A percentile compares a stretch with the other conserved stretches of the same genome.
phyloP scores from a whole-genome alignment of 2,888 invertebrate species.

The Pilophorus perplexus region DNA sequence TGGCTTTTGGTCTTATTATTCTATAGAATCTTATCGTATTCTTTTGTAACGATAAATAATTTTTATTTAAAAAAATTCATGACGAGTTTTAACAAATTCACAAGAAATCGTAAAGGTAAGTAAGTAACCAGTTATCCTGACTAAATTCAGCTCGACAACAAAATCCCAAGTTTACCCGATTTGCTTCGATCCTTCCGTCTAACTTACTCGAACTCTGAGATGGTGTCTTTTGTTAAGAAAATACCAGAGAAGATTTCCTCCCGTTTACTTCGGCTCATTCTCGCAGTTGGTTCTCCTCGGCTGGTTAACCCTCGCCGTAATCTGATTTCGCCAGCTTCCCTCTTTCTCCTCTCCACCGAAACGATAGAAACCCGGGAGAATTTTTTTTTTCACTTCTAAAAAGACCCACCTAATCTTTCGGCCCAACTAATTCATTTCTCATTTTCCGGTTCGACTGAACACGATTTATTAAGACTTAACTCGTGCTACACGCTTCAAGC shows the following conservation, averaged over 20 bases:
- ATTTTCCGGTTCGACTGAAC: conserved; percentile 30
- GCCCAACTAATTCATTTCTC: conserved; percentile 33
- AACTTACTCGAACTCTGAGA: too few relatives aligned
- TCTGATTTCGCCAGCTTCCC: conserved; percentile 12
- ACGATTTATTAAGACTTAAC: conserved; percentile 29
- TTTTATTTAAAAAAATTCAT: too few relatives aligned
- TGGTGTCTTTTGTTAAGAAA: conserved; percentile 15
- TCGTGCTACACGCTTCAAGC: conserved; percentile 7
- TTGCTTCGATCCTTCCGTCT: too few relatives aligned
- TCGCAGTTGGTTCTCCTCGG: conserved; percentile 18
- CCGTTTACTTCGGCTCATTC: conserved; percentile 12
- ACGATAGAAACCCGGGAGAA: not conserved
- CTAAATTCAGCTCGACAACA: too few relatives aligned
- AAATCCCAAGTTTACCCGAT: too few relatives aligned
- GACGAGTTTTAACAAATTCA: too few relatives aligned
- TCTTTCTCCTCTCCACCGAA: not conserved
- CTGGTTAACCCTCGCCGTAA: conserved; percentile 15
- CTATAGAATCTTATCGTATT: too few relatives aligned
- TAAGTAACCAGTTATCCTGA: too few relatives aligned
- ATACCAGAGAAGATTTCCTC: not conserved
- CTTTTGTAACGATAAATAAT: too few relatives aligned
- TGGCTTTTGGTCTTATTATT: too few relatives aligned
- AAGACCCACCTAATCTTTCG: conserved; percentile 23
- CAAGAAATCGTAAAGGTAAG: too few relatives aligned
- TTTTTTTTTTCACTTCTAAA: not conserved